Evolutionary conservation across 1,140 invertebrate species (phyloP), one percentile per base, ranked within the genome.

Genomic region (Mizuhopecten yessoensis): DNA sequence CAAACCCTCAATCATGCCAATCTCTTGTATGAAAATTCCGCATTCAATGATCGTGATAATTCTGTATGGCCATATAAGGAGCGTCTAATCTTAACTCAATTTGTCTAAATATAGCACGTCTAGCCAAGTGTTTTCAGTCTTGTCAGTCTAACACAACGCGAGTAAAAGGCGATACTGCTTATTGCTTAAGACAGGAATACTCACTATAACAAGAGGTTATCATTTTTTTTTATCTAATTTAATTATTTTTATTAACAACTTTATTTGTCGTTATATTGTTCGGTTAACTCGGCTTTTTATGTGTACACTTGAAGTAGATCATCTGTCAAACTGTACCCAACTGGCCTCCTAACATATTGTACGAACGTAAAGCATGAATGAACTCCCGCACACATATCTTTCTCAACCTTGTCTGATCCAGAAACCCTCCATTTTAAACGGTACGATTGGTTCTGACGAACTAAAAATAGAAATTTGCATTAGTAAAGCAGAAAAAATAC

Each of bases 1-100:
- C 5, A 39, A 39, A 39, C 36, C 36, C 5, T 39, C 5, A 39
- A 39, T 45, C 42, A 1, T 45, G 42, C 17, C 42, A 45, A 45
- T 45, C 42, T 45, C 42, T 20, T 9, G 42, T 45, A 45, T 10
- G 42, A 17, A 9, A 45, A 45, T 45, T 45, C n/a, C 57, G n/a
- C n/a, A 75, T 29, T 29, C 57, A 75, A 75, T 75, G 57, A 29
- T 75, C 57, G 57, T 75, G n/a, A 75, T 75, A 45, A 45, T 45
- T 45, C 17, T 45, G 9, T 17, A 75, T 75, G 29, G 57, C n/a
- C 0, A 29, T 9, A 57, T 29, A 75, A 49, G 10, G 11, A 13
- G 23, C 57, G 17, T 39, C 36, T 39, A 39, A 39, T 39, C 36
- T 13, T 13, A 39, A n/a, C n/a, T n/a, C n/a, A n/a, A 39, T 13